Percentiles rank a stretch among this genome's conserved stretches.
These are phyloP conservation scores for Thera obeliscata DNA, from an alignment of 2,888 invertebrate species.

Conservation along the genomic window DNA sequence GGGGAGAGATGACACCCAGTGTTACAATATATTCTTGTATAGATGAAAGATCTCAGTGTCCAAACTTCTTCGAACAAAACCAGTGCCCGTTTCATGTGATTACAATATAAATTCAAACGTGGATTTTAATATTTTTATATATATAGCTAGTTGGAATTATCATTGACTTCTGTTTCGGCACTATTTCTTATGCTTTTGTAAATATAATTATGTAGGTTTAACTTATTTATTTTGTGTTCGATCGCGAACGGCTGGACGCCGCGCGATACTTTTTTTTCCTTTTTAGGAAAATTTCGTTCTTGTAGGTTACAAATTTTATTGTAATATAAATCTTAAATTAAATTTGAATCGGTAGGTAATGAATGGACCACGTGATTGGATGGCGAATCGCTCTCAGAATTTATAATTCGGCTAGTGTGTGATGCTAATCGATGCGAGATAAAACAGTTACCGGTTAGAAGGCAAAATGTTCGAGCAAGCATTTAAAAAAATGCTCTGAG, in stretches of 20 bases:
- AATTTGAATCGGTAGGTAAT: conserved; percentile 70
- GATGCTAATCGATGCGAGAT: conserved; percentile 61
- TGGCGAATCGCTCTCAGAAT: conserved; percentile 78
- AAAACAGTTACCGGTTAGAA: conserved; percentile 76
- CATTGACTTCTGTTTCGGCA: conserved; percentile 70
- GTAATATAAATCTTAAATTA: conserved; percentile 73
- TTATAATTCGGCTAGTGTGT: conserved; percentile 75
- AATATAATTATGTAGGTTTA: conserved; percentile 71
- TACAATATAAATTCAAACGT: conserved; percentile 65
- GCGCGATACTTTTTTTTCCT: conserved; percentile 58
- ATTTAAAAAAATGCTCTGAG: conserved; percentile 81
- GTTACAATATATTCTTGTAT: conserved; percentile 54
- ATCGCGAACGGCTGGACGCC: conserved; percentile 46
- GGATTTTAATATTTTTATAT: conserved; percentile 75
- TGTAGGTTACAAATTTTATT: conserved; percentile 84
- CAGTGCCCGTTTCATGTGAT: conserved; percentile 81
- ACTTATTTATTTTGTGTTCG: conserved; percentile 77
- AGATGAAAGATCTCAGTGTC: conserved; percentile 78
- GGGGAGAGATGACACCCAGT: conserved; percentile 57
- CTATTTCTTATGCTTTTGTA: conserved; percentile 81
- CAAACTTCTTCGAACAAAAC: conserved; percentile 76
- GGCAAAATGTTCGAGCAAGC: conserved; percentile 81
- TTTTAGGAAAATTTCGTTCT: conserved; percentile 79
- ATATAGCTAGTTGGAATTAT: conserved; percentile 76
- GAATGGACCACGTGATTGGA: conserved; percentile 78